Evolutionary conservation across 2,888 invertebrate species (phyloP), one percentile per base, ranked within the genome.

Genomic region (Dusona sp.): DNA sequence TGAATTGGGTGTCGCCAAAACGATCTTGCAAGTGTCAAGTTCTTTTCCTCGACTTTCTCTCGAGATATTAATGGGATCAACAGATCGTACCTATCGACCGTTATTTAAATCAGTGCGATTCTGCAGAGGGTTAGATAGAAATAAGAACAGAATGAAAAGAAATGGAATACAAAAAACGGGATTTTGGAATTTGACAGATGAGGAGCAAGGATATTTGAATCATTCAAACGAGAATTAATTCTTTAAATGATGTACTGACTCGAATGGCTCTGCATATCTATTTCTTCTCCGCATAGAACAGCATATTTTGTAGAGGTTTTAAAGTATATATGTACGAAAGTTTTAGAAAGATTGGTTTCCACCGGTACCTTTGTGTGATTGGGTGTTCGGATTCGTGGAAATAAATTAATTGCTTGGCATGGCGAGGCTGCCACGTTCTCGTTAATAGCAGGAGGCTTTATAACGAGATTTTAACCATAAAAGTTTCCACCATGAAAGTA

Each of bases 71-170:
- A 85, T 80, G 85, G 83, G 25, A 61, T 79, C 85, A 77, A 85
- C 83, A 83, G 87, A 87, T 85, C 80, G 87, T 29, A 67, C 72
- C 83, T 87, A 87, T 87, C 85, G 80, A 83, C 82, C 70, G 74
- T 87, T 83, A 86, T 83, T 87, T 83, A 87, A 86, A 83, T 61
- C 68, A 33, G 36, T 25, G 29, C 25, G 45, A 8, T 45, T 48
- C 8, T 25, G 42, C 64, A 22, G 57, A n/a, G 77, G 64, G 42
- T 51, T 75, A 78, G 36, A 82, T 38, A 48, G 42, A 70, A 36
- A 38, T 64, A 86, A 29, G 54, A 54, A 38, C 45, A 8, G 42
- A 42, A 25, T 2, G 51, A 13, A 54, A 16, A 8, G 29, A 79
- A 54, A 70, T 81, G 9, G 74, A 80, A 42, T 45, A 74, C 78